phyloP scores from a whole-genome alignment of 2,113 vertebrate genomes.

The Oceanites oceanicus region DNA sequence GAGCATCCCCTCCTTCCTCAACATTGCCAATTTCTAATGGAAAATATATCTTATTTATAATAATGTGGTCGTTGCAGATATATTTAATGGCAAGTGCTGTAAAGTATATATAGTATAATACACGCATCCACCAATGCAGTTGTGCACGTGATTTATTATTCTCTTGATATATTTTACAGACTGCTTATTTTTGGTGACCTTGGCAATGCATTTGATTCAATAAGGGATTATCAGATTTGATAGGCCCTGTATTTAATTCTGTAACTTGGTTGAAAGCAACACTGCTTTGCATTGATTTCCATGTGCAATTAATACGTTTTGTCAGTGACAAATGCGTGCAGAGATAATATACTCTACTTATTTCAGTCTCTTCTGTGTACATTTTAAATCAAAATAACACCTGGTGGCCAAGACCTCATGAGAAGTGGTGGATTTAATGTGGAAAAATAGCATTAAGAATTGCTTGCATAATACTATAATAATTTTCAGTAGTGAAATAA shows the following conservation, averaged over 20 bases:
- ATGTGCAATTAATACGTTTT: slow-evolving; percentile 58
- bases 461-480: neutral
- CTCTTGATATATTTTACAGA: neutral
- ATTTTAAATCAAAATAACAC: slow-evolving; percentile 36
- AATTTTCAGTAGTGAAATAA: neutral
- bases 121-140: neutral
- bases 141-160: neutral
- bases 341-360: neutral
- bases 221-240: slow-evolving; percentile 45
- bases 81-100: neutral
- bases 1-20: neutral
- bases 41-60: neutral
- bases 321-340: neutral
- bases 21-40: neutral
- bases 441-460: neutral
- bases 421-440: neutral
- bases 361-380: neutral
- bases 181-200: slow-evolving; percentile 26
- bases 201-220: slow-evolving; percentile 4
- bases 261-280: neutral
- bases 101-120: neutral
- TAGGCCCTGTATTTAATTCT: slow-evolving; percentile 30
- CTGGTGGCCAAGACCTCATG: neutral
- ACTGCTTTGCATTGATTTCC: slow-evolving; percentile 53
- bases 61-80: neutral